These are phyloP conservation scores for Ranitomeya imitator DNA, from an alignment of 2,113 vertebrate species.

Conservation along the genomic window DNA sequence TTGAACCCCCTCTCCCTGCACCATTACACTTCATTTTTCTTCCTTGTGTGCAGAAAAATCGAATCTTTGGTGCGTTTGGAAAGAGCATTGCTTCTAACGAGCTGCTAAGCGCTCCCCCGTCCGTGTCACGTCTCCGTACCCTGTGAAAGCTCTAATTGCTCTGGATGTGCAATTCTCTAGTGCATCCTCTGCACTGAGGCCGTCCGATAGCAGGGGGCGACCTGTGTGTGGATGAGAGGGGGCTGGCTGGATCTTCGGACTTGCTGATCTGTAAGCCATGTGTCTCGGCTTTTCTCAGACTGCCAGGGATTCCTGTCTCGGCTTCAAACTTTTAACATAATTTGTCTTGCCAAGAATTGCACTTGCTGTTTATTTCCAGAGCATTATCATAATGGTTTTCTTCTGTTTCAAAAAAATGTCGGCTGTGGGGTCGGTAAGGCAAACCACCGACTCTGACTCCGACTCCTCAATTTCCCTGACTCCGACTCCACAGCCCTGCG, in stretches of 20 bases:
- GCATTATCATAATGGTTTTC: slow-evolving; percentile 24
- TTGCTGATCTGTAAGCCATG: slow-evolving; percentile 11
- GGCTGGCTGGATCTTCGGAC: not conserved
- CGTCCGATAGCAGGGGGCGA: not conserved
- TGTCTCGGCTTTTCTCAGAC: slow-evolving; percentile 12
- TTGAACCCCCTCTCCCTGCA: no score
- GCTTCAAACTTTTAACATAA: not conserved
- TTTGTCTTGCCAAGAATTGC: slow-evolving; percentile 28
- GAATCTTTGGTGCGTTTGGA: no score
- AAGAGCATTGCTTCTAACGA: no score
- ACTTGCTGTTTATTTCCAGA: slow-evolving; percentile 34
- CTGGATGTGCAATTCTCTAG: not conserved
- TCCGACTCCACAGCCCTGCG: no score
- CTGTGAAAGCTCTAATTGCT: not conserved
- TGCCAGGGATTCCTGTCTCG: slow-evolving; percentile 28
- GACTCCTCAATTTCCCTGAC: no score
- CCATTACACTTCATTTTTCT: no score
- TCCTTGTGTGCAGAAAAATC: no score
- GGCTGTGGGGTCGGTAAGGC: no score
- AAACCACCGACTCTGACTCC: no score
- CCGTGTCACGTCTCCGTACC: not conserved
- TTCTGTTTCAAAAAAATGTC: not conserved
- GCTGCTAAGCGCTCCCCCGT: no score
- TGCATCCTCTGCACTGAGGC: not conserved
- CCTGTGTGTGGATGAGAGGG: not conserved